These are phyloP conservation scores for Sebastes minor DNA, from an alignment of 2,797 vertebrate species.

Conservation along the genomic window DNA sequence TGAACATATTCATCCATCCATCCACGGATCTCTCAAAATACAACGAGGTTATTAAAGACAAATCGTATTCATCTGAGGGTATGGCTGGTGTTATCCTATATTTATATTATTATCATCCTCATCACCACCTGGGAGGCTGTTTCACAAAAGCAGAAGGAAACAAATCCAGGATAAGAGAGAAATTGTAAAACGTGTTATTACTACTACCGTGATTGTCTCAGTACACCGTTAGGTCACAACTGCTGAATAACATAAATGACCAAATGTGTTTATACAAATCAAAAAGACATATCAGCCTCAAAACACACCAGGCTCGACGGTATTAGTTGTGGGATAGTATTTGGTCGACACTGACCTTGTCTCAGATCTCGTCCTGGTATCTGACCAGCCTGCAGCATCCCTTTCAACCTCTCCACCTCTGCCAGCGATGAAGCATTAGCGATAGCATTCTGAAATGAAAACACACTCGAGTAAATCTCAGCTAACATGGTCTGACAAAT, in stretches of 20 bases:
- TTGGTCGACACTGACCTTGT: constrained; percentile 66
- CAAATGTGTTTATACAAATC: not conserved
- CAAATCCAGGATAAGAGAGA: no score
- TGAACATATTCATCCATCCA: not conserved
- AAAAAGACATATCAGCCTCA: not conserved
- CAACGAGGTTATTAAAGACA: not conserved
- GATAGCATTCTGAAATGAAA: constrained; percentile 87
- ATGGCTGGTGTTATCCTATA: not conserved
- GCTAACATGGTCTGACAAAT: not conserved
- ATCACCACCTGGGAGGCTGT: no score
- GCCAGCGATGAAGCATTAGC: constrained; percentile 93
- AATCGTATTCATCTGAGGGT: not conserved
- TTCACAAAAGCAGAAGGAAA: no score
- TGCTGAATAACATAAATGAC: not conserved
- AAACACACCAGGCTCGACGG: not conserved
- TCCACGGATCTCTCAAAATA: not conserved
- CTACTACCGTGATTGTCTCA: not conserved
- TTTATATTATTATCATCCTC: not conserved
- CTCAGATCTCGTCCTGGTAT: constrained; percentile 91
- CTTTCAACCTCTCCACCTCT: constrained; percentile 94
- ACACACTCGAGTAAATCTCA: not conserved
- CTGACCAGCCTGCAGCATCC: constrained; percentile 94
- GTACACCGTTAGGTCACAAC: not conserved
- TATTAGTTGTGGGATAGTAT: fast-evolving
- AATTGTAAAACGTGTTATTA: no score